Evolutionary conservation across 2,113 vertebrate genomes (phyloP).

Genomic region (Benthochromis sp.): DNA sequence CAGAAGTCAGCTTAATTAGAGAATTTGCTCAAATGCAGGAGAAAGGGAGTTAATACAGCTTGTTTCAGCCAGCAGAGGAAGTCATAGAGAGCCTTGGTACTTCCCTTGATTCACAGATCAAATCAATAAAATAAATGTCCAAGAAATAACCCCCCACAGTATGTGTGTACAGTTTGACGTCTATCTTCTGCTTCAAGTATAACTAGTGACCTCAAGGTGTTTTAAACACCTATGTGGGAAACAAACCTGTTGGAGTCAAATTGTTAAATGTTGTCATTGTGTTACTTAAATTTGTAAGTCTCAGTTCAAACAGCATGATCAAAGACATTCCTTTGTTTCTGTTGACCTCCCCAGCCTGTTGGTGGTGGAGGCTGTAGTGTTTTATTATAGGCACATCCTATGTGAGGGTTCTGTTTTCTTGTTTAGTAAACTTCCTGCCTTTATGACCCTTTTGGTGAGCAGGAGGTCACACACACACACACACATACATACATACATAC

Average conservation of each 20-base stretch:
- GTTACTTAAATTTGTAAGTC: neutral
- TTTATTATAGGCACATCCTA: neutral
- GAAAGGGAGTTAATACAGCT: neutral
- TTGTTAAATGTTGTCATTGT: neutral
- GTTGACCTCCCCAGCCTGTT: neutral
- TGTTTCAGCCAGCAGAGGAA: neutral
- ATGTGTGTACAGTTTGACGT: neutral
- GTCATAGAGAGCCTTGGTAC: neutral
- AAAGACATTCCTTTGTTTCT: neutral
- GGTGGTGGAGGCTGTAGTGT: neutral
- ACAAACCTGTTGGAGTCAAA: neutral
- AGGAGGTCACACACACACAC: neutral
- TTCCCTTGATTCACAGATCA: neutral
- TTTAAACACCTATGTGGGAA: neutral
- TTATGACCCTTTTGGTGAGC: neutral
- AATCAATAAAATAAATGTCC: neutral
- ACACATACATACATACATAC: too few relatives aligned
- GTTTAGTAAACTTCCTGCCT: neutral
- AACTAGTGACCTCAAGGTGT: neutral
- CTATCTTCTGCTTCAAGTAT: neutral
- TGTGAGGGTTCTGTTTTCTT: neutral
- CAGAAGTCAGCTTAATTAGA: neutral
- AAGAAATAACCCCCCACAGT: neutral
- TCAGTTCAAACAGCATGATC: neutral
- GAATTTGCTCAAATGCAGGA: neutral